Evolutionary conservation across 2,113 vertebrate species (phyloP).

Genomic region (Protomyctophum bolini): DNA sequence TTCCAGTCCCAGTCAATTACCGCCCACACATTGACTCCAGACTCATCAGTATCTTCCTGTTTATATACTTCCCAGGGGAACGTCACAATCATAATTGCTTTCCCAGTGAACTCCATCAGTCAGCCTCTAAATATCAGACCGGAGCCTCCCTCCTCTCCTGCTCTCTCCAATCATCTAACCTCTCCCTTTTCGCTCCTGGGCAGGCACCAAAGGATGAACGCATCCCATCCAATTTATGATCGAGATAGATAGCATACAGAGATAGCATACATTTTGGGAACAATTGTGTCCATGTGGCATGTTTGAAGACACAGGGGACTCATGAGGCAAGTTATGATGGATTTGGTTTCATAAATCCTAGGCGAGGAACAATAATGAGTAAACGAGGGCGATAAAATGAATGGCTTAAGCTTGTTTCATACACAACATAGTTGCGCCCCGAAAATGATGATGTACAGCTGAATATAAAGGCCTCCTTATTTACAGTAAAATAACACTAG

Average conservation of each 20-base stretch:
- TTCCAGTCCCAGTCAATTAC: slow-evolving; percentile 44
- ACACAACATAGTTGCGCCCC: not conserved
- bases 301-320: not conserved
- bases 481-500: not conserved
- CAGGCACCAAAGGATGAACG: not conserved
- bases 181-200: not conserved
- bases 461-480: no score
- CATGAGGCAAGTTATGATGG: not conserved
- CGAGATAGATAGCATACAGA: not conserved
- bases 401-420: not conserved
- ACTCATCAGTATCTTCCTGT: slow-evolving; percentile 57
- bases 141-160: slow-evolving; percentile 19
- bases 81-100: slow-evolving; percentile 47
- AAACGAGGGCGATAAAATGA: not conserved
- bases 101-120: slow-evolving; percentile 46
- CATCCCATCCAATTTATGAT: slow-evolving; percentile 3
- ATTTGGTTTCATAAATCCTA: not conserved
- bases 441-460: no score
- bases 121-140: slow-evolving; percentile 35
- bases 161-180: slow-evolving; percentile 14
- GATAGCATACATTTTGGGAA: not conserved
- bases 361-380: not conserved
- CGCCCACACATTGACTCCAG: slow-evolving; percentile 30
- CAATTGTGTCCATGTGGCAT: not conserved
- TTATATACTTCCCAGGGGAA: slow-evolving; percentile 42